Evolutionary conservation across 2,888 invertebrate species (phyloP), one percentile per base, ranked within the genome.

Genomic region (Troides helena): DNA sequence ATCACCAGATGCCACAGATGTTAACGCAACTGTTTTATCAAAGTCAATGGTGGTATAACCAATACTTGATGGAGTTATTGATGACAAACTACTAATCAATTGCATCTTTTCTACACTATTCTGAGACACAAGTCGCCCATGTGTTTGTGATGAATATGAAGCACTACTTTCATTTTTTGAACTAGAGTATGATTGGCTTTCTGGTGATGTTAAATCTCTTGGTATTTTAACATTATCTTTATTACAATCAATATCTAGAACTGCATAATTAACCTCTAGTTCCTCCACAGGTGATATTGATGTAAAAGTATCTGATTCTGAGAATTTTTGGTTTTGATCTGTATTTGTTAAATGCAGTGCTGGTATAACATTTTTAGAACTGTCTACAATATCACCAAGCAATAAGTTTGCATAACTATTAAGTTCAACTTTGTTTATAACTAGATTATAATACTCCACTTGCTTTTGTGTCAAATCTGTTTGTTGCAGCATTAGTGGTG

Each of bases 1-100:
- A 72, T 96, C 95, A 64, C 94, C 94, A 7, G 95, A 94, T 77
- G 96, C 96, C 50, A 96, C 96, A 43, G 97, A 96, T 25, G 96
- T 96, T 43, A 99, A 93, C 30, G 98, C 98, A 67, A 96, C 96
- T 0, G 99, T 99, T 90, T 97, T 97, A 79, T 98, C 96, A 87
- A 99, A 98, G 90, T 99, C 99, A 77, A 99, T 99, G 1, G 97
- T 97, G 12, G 97, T 97, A 83, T 98, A 98, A 65, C 97, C 96
- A 76, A 95, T 93, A 62, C 82, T 84, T 53, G 84, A 81, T 21
- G 67, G 95, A 94, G 72, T 96, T 94, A 85, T 96, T 95, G 74
- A 95, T 18, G 74, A 70, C 4, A 78, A 36, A 7, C 72, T 63
- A 82, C 79, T 73, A 7, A 72, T 67, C 8, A 75, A 70, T 36